These are phyloP conservation scores for Torymus tubicola DNA, from an alignment of 2,888 invertebrate species.

Conservation along the genomic window DNA sequence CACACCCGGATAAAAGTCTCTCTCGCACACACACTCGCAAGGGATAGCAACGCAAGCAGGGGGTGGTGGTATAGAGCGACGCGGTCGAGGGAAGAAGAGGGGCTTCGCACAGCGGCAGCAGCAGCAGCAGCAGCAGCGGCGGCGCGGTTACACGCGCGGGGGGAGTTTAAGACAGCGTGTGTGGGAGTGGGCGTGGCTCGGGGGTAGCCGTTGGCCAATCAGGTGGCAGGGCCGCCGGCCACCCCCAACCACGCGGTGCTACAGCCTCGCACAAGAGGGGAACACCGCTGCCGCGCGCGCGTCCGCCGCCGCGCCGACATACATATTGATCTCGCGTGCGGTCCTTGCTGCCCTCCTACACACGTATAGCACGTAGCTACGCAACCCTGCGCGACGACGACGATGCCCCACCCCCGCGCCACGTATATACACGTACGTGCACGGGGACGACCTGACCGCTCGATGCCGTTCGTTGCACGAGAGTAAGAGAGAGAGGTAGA, in stretches of 20 bases:
- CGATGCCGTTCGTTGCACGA: constrained; percentile 5
- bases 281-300: constrained; percentile 65
- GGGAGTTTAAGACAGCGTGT: constrained; percentile 76
- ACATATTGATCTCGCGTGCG: constrained; percentile 76
- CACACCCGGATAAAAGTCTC: background rate
- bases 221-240: constrained; percentile 73
- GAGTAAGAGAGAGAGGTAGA: too few relatives aligned
- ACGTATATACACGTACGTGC: background rate
- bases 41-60: background rate
- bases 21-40: background rate
- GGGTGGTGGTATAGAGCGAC: constrained; percentile 51
- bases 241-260: constrained; percentile 73
- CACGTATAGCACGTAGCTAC: constrained; percentile 36
- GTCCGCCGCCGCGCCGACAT: constrained; percentile 72
- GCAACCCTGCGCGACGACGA: constrained; percentile 51
- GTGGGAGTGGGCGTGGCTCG: constrained; percentile 76
- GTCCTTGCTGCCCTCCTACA: constrained; percentile 66
- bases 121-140: constrained; percentile 50
- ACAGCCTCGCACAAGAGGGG: background rate
- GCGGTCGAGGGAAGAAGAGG: constrained; percentile 55
- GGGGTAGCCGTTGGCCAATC: constrained; percentile 76
- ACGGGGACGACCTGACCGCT: constrained; percentile 39
- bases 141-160: constrained; percentile 60
- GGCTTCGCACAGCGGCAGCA: constrained; percentile 48
- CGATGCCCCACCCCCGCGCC: constrained; percentile 1